Percentiles rank a stretch among this genome's conserved stretches.
phyloP scores from a whole-genome alignment of 64 coral and sea anemone species.

The Pocillopora damicornis region DNA sequence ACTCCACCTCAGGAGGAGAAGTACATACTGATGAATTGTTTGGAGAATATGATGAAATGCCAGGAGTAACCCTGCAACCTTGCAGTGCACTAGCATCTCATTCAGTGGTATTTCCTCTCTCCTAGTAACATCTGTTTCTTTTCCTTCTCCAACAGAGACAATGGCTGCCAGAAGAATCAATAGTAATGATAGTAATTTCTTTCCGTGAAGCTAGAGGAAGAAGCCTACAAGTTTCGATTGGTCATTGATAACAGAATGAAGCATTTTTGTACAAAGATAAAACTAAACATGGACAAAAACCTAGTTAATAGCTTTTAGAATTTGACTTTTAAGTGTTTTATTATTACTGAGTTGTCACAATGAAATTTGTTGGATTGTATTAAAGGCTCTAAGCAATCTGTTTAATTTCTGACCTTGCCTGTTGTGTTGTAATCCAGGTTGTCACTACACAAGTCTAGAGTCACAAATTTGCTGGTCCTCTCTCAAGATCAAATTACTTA shows the following conservation, averaged over 20 bases:
- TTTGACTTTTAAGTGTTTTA: neutral
- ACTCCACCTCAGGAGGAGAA: too few relatives aligned
- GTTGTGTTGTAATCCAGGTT: neutral
- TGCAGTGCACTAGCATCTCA: too few relatives aligned
- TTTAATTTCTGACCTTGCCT: neutral
- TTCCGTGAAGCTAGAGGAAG: neutral
- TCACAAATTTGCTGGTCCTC: too few relatives aligned
- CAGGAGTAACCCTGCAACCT: too few relatives aligned
- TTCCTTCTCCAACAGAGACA: neutral
- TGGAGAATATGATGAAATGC: too few relatives aligned
- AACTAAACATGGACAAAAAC: neutral
- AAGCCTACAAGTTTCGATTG: neutral
- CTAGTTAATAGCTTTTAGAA: neutral
- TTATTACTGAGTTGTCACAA: neutral
- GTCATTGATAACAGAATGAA: neutral
- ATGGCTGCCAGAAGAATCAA: neutral
- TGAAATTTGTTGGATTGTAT: neutral
- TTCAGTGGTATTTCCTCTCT: too few relatives aligned
- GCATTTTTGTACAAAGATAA: slow-evolving; percentile 1
- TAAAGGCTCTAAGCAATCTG: neutral
- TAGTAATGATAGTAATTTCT: neutral
- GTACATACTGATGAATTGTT: too few relatives aligned
- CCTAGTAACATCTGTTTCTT: neutral
- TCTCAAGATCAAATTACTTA: too few relatives aligned
- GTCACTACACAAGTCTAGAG: neutral